Conservation (phyloP, 2,113 vertebrate genomes). For the Porphyrio hochstetteri region DNA sequence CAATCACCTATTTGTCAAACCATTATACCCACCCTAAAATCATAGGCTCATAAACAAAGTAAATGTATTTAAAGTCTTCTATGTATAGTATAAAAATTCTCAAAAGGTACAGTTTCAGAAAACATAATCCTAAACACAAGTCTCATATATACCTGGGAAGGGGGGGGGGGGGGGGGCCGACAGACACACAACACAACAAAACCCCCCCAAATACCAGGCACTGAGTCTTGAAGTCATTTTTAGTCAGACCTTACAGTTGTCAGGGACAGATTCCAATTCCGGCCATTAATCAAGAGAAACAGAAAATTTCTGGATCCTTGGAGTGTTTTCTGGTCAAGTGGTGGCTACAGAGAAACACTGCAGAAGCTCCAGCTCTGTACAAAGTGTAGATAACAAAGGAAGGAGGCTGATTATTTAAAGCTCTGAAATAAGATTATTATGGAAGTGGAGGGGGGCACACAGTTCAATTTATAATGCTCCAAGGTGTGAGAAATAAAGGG, state of each 20-base stretch:
- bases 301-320: not conserved
- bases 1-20: not conserved
- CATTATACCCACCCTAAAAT: not conserved
- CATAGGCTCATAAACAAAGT: not conserved
- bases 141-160: not conserved
- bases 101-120: not conserved
- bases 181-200: not conserved
- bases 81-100: not conserved
- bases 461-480: not conserved
- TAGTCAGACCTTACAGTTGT: not conserved
- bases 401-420: not conserved
- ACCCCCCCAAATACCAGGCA: too few relatives aligned
- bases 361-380: not conserved
- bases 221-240: not conserved
- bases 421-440: not conserved
- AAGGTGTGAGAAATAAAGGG: not conserved
- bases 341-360: not conserved
- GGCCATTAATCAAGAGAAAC: not conserved
- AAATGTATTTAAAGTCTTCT: not conserved
- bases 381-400: not conserved
- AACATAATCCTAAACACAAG: not conserved
- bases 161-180: too few relatives aligned
- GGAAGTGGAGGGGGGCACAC: not conserved
- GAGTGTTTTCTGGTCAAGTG: not conserved
- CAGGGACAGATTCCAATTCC: not conserved